phyloP scores from a whole-genome alignment of 2,113 vertebrate genomes.

The Bubo bubo region DNA sequence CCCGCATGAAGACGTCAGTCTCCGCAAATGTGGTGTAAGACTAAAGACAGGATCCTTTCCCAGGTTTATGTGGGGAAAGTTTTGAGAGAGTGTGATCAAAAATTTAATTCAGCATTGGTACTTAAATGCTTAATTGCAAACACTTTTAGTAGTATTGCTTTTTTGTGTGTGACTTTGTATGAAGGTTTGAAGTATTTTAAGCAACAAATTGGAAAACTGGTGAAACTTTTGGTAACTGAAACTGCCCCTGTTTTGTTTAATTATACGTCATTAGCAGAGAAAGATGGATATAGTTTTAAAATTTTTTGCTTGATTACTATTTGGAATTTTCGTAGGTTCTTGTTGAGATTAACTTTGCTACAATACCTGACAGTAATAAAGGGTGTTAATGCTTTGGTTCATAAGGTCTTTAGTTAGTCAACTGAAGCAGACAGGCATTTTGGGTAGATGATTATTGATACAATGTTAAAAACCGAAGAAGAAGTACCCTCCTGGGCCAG shows the following conservation, averaged over 20 bases:
- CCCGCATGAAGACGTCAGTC: neutral
- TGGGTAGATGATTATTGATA: neutral
- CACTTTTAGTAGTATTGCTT: neutral
- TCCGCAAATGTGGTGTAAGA: rapidly evolving
- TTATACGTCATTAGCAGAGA: neutral
- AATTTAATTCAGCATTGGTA: neutral
- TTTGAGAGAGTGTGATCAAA: neutral
- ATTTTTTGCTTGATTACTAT: neutral
- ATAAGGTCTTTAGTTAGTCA: neutral
- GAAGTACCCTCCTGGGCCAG: neutral
- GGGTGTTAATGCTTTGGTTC: neutral
- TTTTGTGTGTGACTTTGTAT: neutral
- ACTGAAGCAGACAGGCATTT: neutral
- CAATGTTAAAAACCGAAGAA: neutral
- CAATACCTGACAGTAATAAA: neutral
- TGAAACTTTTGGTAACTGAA: neutral
- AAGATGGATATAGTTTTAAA: neutral
- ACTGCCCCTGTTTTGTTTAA: neutral
- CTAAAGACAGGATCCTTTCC: neutral
- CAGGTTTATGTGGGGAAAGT: neutral
- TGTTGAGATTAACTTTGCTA: neutral
- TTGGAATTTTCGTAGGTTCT: neutral
- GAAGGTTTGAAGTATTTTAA: neutral
- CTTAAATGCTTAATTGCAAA: neutral
- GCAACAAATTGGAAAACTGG: neutral